These are phyloP conservation scores for Cuculus canorus DNA, from an alignment of 2,797 vertebrate genomes.

Conservation along the genomic window DNA sequence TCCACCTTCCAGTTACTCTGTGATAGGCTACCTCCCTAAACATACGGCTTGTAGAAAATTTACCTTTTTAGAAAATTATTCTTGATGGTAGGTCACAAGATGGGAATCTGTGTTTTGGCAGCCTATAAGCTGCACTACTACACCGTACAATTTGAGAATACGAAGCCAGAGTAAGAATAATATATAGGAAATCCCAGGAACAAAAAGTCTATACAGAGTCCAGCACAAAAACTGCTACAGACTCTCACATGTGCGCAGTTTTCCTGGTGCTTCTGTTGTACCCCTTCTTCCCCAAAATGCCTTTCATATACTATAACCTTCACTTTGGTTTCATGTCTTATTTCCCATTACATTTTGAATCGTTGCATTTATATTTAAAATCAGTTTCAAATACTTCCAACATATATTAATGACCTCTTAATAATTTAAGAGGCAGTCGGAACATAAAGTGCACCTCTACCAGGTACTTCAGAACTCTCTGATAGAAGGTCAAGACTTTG, in stretches of 20 bases:
- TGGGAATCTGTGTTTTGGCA: background rate
- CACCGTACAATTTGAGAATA: background rate
- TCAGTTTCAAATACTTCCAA: background rate
- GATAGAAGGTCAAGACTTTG: background rate
- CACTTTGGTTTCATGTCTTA: background rate
- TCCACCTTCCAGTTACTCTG: background rate
- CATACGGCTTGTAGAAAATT: background rate
- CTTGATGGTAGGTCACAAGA: background rate
- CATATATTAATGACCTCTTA: slow-evolving; percentile 1
- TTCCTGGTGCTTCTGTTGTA: background rate
- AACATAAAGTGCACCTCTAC: background rate
- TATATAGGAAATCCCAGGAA: background rate
- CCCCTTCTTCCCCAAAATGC: background rate
- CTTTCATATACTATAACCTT: background rate
- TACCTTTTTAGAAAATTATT: background rate
- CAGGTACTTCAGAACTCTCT: background rate
- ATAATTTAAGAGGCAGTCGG: background rate
- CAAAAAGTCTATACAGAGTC: background rate
- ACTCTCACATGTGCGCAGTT: accelerated
- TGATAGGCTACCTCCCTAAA: background rate
- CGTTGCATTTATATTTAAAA: slow-evolving; percentile 45
- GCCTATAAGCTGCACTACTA: background rate
- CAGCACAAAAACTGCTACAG: background rate
- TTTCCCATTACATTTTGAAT: background rate
- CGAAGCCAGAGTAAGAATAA: background rate